Evolutionary conservation across 1,140 invertebrate genomes (phyloP).

Genomic region (Hetaerina americana): DNA sequence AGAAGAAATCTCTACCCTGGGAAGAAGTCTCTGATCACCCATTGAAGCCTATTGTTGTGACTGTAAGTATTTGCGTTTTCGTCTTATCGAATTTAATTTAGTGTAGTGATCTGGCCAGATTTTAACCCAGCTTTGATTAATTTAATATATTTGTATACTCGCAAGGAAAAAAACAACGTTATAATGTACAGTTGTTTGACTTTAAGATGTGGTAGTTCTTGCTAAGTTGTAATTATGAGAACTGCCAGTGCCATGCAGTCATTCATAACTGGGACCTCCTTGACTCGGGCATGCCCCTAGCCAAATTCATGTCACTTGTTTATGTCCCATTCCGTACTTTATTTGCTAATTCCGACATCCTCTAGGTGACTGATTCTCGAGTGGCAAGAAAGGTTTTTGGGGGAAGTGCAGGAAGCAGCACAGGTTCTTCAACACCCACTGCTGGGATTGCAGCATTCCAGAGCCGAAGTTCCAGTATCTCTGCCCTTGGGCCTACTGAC

Average conservation of each 20-base stretch:
- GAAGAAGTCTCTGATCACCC: constrained; percentile 35
- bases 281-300: no score
- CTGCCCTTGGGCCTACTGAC: constrained; percentile 31
- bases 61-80: constrained; percentile 23
- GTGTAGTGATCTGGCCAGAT: no score
- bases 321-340: neutral
- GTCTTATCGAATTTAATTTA: constrained; percentile 6
- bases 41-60: constrained; percentile 36
- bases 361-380: constrained; percentile 31
- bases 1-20: neutral
- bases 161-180: no score
- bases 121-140: no score
- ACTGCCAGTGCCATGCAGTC: no score
- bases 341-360: constrained; percentile 14
- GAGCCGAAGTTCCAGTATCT: constrained; percentile 5
- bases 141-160: no score
- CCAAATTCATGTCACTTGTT: constrained; percentile 4
- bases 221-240: no score
- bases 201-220: no score
- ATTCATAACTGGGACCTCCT: no score
- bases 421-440: constrained; percentile 30
- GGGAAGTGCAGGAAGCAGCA: constrained; percentile 27
- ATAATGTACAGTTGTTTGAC: no score
- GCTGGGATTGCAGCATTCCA: constrained; percentile 32
- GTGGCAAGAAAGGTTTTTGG: constrained; percentile 30